phyloP scores from a whole-genome alignment of 2,113 vertebrate species.

The Semicossyphus pulcher region DNA sequence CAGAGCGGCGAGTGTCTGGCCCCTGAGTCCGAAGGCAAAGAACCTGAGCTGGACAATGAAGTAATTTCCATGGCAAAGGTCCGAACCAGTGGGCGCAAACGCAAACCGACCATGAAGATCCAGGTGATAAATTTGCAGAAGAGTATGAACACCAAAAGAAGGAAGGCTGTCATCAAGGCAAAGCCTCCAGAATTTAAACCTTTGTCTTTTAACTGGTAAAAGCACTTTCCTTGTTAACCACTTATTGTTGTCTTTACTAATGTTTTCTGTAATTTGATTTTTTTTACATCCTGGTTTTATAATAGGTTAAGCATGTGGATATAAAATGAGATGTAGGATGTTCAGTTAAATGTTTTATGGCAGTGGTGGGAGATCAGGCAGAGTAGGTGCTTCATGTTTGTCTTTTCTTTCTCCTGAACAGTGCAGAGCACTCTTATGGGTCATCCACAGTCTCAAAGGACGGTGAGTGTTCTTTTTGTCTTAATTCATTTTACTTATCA shows the following conservation, averaged over 20 bases:
- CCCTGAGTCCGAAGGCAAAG: background rate
- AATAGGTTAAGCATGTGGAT: background rate
- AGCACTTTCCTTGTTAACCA: background rate
- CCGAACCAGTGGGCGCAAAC: slow-evolving; percentile 72
- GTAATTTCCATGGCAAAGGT: slow-evolving; percentile 29
- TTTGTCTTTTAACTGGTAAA: slow-evolving; percentile 58
- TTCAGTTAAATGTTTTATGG: background rate
- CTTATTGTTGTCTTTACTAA: background rate
- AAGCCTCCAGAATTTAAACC: slow-evolving; percentile 13
- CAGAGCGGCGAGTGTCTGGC: background rate
- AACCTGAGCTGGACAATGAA: background rate
- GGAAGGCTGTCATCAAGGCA: background rate
- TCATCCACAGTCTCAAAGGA: slow-evolving; percentile 40
- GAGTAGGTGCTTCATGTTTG: background rate
- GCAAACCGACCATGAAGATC: slow-evolving; percentile 75
- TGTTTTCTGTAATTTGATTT: background rate
- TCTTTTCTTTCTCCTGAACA: slow-evolving; percentile 30
- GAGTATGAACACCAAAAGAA: slow-evolving; percentile 27
- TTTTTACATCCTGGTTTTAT: background rate
- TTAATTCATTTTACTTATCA: background rate
- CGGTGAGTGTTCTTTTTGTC: slow-evolving; percentile 38
- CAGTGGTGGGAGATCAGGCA: background rate
- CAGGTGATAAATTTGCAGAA: slow-evolving; percentile 73
- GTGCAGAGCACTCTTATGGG: slow-evolving; percentile 76
- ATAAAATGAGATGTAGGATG: background rate